phyloP scores from a whole-genome alignment of 2,113 vertebrate genomes.

The Salvelinus alpinus region DNA sequence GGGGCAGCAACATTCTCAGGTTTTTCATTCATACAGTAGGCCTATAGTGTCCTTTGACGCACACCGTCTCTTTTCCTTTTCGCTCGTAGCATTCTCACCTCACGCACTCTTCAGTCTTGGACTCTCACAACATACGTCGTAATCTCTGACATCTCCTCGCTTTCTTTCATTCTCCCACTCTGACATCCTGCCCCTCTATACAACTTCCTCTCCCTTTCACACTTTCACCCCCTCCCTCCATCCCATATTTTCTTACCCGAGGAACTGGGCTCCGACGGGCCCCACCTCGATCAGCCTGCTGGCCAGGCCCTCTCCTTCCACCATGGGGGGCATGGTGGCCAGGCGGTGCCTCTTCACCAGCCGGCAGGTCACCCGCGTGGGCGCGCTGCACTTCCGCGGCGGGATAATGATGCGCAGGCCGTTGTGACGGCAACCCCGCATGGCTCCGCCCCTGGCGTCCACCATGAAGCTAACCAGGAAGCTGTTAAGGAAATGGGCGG shows the following conservation, averaged over 20 bases:
- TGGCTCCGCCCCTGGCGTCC: conserved; percentile 94
- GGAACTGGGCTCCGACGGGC: conserved; percentile 95
- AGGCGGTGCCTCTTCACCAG: conserved; percentile 94
- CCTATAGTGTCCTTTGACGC: not conserved
- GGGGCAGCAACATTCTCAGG: conserved; percentile 39
- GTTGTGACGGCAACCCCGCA: conserved; percentile 94
- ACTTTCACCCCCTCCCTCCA: not conserved
- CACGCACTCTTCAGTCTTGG: not conserved
- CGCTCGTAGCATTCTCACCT: too few species aligned
- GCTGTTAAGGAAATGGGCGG: conserved; percentile 67
- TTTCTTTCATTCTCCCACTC: not conserved
- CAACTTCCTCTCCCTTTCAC: not conserved
- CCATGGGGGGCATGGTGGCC: conserved; percentile 96
- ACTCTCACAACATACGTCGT: not conserved
- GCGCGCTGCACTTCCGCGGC: conserved; percentile 92
- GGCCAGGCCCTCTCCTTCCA: conserved; percentile 94
- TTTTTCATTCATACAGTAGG: not conserved
- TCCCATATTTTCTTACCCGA: conserved; percentile 83
- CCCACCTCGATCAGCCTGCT: conserved; percentile 95
- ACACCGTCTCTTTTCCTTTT: not conserved
- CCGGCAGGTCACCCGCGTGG: conserved; percentile 92
- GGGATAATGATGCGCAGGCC: conserved; percentile 95
- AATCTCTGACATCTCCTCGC: not conserved
- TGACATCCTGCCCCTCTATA: too few species aligned
- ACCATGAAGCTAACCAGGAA: conserved; percentile 99